Base-by-base conservation (phyloP, 2,113 vertebrate species). In the Grus americana region DNA sequence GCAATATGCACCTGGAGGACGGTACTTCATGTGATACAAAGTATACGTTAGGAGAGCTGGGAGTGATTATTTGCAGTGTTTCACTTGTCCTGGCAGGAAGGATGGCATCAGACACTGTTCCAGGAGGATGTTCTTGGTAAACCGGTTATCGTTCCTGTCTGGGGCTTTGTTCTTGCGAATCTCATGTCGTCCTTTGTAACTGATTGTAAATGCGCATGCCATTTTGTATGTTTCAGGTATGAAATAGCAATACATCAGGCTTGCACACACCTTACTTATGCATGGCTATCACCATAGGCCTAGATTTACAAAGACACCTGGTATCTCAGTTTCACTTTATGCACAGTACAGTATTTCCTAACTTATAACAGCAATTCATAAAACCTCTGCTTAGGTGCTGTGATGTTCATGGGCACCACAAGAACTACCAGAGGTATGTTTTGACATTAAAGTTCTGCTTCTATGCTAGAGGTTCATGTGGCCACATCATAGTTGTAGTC, bases 11-110 rank as follows among this genome's bases (percentile, higher is more conserved):
- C 36, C 55, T 79, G 34, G 29, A 74, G 65, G 32, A 54, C 14
- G 44, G 57, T 40, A 11, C 4, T 78, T 85, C n/a, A 36, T 55
- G 24, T 81, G 26, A 52, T 79, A 68, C 49, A 47, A 65, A 73
- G 32, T 24, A n/a, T 16, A 3, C 0, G 0, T 61, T 57, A 34
- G 27, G 52, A 86, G 27, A 78, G 18, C 10, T 54, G 13, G n/a
- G 68, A 68, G 58, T 38, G 23, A 63, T 59, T 42, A 78, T 29
- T n/a, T 82, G 29, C n/a, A 71, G 16, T 62, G 82, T 82, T 62
- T 67, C 52, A 49, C 27, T 54, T 95, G 70, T 54, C 21, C 34
- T 86, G 38, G 20, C 47, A 38, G 38, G 38, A 83, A 66, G 21
- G 42, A n/a, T 36, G 58, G 36, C 57, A 70, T 61, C 40, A 19